Conservation (phyloP, 1,140 invertebrate genomes). For the Mylabris phalerata region DNA sequence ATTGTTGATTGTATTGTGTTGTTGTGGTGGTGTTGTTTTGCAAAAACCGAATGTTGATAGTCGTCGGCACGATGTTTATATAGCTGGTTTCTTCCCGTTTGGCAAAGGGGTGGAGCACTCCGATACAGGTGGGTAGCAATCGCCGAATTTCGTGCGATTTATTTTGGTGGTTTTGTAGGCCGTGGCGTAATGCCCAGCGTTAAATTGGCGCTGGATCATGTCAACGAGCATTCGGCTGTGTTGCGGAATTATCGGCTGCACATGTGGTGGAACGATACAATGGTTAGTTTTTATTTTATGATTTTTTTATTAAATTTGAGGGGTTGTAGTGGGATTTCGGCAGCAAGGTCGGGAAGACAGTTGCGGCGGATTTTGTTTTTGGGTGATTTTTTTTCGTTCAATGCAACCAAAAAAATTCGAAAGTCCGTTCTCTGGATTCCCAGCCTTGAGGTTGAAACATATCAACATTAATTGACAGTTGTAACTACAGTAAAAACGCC, state of each 20-base stretch:
- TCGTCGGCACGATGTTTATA: conserved; percentile 68
- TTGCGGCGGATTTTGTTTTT: conserved; percentile 54
- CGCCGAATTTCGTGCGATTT: too few relatives aligned
- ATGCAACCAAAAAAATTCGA: neutral
- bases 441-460: conserved; percentile 36
- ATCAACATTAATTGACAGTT: too few relatives aligned
- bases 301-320: neutral
- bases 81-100: conserved; percentile 87
- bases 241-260: conserved; percentile 81
- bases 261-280: conserved; percentile 92
- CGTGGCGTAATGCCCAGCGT: conserved; percentile 90
- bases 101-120: conserved; percentile 67
- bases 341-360: conserved; percentile 52
- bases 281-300: conserved; percentile 53
- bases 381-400: too few relatives aligned
- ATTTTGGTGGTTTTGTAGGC: conserved; percentile 48
- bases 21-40: too few relatives aligned
- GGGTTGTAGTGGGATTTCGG: conserved; percentile 16
- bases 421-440: conserved; percentile 59
- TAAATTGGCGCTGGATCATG: conserved; percentile 83
- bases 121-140: conserved; percentile 46
- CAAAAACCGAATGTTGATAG: conserved; percentile 53
- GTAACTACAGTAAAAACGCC: too few relatives aligned
- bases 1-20: too few relatives aligned
- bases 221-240: conserved; percentile 80